phyloP scores from a whole-genome alignment of 2,113 vertebrate genomes.

The Entomyzon cyanotis region DNA sequence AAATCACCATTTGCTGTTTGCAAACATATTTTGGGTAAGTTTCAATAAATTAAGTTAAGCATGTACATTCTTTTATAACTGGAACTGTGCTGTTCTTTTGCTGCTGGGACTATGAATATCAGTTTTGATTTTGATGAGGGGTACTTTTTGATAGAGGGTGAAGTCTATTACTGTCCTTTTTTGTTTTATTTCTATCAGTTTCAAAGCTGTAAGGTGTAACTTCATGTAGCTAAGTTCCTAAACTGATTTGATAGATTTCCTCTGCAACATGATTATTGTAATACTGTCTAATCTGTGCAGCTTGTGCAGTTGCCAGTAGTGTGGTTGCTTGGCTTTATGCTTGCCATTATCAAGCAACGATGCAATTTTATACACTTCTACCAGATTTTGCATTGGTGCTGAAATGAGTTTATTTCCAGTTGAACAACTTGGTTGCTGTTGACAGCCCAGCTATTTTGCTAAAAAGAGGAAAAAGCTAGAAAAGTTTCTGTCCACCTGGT shows the following conservation, averaged over 20 bases:
- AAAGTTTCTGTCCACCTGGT: neutral
- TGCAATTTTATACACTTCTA: neutral
- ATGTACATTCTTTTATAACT: neutral
- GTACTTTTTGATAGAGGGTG: neutral
- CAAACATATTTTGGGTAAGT: conserved; percentile 96
- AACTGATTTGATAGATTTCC: neutral
- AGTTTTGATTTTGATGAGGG: neutral
- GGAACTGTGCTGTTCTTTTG: neutral
- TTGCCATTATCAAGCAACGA: neutral
- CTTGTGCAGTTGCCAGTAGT: neutral
- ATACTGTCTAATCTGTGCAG: neutral
- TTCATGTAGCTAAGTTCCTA: neutral
- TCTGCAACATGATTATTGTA: neutral
- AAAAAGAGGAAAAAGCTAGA: neutral
- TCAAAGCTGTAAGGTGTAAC: neutral
- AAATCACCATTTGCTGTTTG: conserved; percentile 98
- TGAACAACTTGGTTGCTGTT: neutral
- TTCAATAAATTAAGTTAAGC: neutral
- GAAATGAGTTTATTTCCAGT: neutral
- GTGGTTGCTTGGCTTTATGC: neutral
- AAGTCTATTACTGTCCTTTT: neutral
- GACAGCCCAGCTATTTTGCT: neutral
- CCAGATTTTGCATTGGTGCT: neutral
- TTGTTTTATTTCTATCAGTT: neutral
- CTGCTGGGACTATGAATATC: neutral